Percentiles rank a stretch among this genome's conserved stretches.
phyloP scores from a whole-genome alignment of 2,113 vertebrate genomes.

The Monarcha castaneiventris region DNA sequence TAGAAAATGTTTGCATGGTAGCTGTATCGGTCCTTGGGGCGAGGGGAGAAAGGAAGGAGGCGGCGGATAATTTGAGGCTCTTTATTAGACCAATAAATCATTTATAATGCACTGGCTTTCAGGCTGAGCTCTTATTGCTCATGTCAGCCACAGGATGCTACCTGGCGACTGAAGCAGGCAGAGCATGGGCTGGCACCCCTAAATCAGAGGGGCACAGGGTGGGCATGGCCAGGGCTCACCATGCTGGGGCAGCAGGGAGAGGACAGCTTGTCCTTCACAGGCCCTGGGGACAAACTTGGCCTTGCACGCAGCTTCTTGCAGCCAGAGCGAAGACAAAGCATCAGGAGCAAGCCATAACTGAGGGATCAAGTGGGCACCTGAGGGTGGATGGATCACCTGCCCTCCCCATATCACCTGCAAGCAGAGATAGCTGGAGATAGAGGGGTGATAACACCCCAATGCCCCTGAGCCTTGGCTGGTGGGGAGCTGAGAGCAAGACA shows the following conservation, averaged over 20 bases:
- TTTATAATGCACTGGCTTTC: slow-evolving; percentile 61
- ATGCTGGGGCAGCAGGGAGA: rapidly evolving
- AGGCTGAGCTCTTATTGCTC: slow-evolving; percentile 46
- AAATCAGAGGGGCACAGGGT: neutral
- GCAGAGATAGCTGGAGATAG: neutral
- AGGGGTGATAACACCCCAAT: neutral
- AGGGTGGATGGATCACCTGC: too few relatives aligned
- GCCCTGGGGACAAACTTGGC: neutral
- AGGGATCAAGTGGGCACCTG: neutral
- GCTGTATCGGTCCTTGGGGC: slow-evolving; percentile 65
- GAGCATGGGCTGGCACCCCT: neutral
- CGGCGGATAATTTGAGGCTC: slow-evolving; percentile 60
- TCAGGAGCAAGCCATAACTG: neutral
- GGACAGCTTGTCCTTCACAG: neutral
- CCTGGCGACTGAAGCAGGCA: neutral
- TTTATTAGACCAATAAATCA: slow-evolving; percentile 75
- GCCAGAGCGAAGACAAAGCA: neutral
- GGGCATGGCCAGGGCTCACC: rapidly evolving
- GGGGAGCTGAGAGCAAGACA: neutral
- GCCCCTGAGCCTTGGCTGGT: neutral
- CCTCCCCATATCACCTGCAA: neutral
- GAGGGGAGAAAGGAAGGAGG: slow-evolving; percentile 38
- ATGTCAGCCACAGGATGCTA: slow-evolving; percentile 16
- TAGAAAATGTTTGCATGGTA: slow-evolving; percentile 64
- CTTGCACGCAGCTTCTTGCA: neutral